A percentile compares a stretch with the other conserved stretches of the same genome.
These are phyloP conservation scores for Elachura formosa DNA, from an alignment of 2,113 vertebrate genomes.

Conservation along the genomic window DNA sequence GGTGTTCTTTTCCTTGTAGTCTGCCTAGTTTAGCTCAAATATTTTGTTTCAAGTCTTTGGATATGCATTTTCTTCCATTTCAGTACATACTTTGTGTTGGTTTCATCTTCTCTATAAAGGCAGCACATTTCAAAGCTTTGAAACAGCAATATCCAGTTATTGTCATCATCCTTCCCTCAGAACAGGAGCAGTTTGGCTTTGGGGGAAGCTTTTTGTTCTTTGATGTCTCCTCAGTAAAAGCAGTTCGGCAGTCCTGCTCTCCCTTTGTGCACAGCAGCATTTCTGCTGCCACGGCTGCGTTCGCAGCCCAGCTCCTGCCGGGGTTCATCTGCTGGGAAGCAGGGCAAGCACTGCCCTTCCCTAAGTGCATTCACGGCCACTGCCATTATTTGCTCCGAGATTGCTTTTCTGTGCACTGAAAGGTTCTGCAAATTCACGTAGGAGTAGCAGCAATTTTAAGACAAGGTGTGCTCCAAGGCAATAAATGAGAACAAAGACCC, in stretches of 20 bases:
- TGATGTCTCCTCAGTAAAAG: neutral
- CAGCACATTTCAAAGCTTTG: neutral
- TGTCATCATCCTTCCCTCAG: neutral
- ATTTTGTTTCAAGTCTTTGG: neutral
- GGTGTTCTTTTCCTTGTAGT: neutral
- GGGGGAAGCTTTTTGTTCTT: constrained; percentile 7
- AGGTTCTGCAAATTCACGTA: neutral
- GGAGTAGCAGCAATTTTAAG: constrained; percentile 19
- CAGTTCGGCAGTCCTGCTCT: neutral
- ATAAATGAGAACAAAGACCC: constrained; percentile 51
- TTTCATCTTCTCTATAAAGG: neutral
- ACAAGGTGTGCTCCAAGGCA: constrained; percentile 23
- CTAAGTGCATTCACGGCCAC: neutral
- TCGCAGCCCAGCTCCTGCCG: neutral
- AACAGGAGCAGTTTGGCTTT: neutral
- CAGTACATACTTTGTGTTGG: neutral
- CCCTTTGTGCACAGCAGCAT: neutral
- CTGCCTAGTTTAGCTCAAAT: neutral
- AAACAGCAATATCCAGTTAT: neutral
- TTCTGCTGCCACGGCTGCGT: neutral
- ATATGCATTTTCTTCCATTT: constrained; percentile 7
- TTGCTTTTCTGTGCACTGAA: neutral
- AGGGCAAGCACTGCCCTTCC: neutral
- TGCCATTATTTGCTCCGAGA: neutral
- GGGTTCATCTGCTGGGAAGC: neutral